A percentile compares a stretch with the other conserved stretches of the same genome.
These are phyloP conservation scores for Salticus scenicus DNA, from an alignment of 2,888 invertebrate species.

Conservation along the genomic window DNA sequence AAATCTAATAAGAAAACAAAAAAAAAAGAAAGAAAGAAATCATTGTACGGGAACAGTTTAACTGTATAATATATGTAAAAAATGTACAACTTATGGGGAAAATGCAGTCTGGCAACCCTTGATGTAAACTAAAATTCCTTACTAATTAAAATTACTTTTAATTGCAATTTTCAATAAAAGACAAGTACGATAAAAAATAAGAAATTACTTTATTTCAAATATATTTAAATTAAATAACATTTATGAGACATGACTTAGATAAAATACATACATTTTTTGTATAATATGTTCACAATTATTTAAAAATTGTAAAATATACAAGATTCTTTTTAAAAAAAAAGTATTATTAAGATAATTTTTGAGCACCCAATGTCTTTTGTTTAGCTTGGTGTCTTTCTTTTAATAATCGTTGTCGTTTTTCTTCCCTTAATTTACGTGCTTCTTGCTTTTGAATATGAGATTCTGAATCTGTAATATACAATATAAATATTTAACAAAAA, in stretches of 20 bases:
- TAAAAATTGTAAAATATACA: too few species aligned
- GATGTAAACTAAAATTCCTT: too few species aligned
- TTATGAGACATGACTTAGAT: neutral
- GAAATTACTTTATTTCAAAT: neutral
- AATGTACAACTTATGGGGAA: too few species aligned
- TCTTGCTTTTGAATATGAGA: conserved; percentile 41
- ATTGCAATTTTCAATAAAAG: too few species aligned
- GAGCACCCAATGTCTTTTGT: conserved; percentile 52
- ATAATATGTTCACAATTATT: neutral
- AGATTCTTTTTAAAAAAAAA: neutral
- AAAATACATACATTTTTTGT: neutral
- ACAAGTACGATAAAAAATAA: too few species aligned
- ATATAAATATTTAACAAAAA: too few species aligned
- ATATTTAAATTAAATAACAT: neutral
- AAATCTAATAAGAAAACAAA: too few species aligned
- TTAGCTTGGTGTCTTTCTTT: conserved; percentile 38
- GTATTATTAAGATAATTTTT: conserved; percentile 43
- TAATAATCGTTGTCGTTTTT: conserved; percentile 23
- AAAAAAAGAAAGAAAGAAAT: too few species aligned
- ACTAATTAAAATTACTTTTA: too few species aligned
- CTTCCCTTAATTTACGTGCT: conserved; percentile 35
- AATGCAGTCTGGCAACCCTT: too few species aligned
- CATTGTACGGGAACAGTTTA: too few species aligned
- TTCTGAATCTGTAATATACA: conserved; percentile 19
- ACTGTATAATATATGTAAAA: too few species aligned